Evolutionary conservation across 2,888 invertebrate genomes (phyloP).

Genomic region (Ligdia adustata): DNA sequence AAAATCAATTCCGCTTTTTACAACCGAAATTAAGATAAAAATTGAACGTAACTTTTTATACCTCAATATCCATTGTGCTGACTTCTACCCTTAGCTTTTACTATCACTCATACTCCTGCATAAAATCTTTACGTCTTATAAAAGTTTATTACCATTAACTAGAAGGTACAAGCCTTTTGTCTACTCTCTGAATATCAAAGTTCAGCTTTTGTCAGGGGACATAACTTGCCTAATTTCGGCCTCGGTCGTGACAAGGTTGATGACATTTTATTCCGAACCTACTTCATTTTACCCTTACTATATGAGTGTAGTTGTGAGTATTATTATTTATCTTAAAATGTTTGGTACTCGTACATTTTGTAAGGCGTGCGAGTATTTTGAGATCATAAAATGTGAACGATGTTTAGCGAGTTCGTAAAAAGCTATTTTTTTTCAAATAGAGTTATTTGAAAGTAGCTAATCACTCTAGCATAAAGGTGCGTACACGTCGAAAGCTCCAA

Average conservation of each 20-base stretch:
- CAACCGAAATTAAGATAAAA: slow-evolving; percentile 39
- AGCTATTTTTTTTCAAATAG: slow-evolving; percentile 1
- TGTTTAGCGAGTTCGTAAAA: no score
- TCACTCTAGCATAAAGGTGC: slow-evolving; percentile 65
- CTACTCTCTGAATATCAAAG: slow-evolving; percentile 26
- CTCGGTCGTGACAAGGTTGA: slow-evolving; percentile 16
- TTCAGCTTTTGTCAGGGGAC: slow-evolving; percentile 27
- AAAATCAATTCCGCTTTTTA: slow-evolving; percentile 35
- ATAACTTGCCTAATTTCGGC: slow-evolving; percentile 26
- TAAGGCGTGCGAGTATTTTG: no score
- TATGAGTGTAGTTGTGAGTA: no score
- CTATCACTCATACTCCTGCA: slow-evolving; percentile 20
- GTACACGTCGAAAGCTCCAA: slow-evolving; percentile 67
- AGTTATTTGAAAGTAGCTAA: slow-evolving; percentile 57
- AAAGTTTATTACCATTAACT: slow-evolving; percentile 23
- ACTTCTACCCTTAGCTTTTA: slow-evolving; percentile 22
- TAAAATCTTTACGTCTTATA: slow-evolving; percentile 31
- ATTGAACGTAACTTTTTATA: slow-evolving; percentile 29
- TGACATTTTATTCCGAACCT: slow-evolving; percentile 19
- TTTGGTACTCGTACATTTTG: no score
- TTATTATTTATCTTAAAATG: no score
- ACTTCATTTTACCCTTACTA: no score
- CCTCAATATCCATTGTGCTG: slow-evolving; percentile 24
- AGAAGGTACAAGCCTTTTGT: slow-evolving; percentile 26
- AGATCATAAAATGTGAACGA: no score